Evolutionary conservation across 2,888 invertebrate genomes (phyloP), one percentile per base, ranked within the genome.

Genomic region (Drosophila neonasuta): DNA sequence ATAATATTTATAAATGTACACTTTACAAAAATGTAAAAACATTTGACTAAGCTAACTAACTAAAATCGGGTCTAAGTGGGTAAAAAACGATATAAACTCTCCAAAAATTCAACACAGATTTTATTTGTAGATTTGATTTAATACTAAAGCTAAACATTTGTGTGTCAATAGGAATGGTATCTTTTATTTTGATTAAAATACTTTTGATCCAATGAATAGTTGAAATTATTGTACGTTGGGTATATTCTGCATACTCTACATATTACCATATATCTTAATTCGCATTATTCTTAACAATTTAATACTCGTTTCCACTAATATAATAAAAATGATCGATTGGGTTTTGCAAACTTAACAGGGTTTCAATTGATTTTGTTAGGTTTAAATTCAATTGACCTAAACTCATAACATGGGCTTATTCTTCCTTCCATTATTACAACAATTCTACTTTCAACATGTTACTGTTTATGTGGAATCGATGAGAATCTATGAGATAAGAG

Each of bases 201-300:
- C 48, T 81, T 81, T 81, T 81, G 81, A 81, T 81, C 70, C 69
- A 69, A 51, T 68, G 54, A 68, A 73, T 76, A 70, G 34, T 50
- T 65, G 56, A 80, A 83, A 80, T 86, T 81, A 86, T 81, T 81
- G 81, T 81, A 84, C 75, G 62, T 56, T 56, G 59, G 62, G 65
- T 45, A 56, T 6, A 51, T 46, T 34, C 34, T 42, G 17, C 45
- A 54, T 29, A 11, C 48, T 46, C 44, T 58, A 41, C 20, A 62
- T 45, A 62, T 2, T 58, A 71, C 24, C 61, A 50, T 55, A 13
- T 51, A 17, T 50, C 61, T 60, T 57, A 52, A 60, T 24, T 17
- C 20, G 24, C 49, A 48, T 62, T 50, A 57, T 59, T 65, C 68
- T 69, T 72, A 87, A 85, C 74, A 68, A 67, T 71, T 67, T 65